Evolutionary conservation across 2,888 invertebrate species (phyloP).

Genomic region (Mellilla xanthometata): DNA sequence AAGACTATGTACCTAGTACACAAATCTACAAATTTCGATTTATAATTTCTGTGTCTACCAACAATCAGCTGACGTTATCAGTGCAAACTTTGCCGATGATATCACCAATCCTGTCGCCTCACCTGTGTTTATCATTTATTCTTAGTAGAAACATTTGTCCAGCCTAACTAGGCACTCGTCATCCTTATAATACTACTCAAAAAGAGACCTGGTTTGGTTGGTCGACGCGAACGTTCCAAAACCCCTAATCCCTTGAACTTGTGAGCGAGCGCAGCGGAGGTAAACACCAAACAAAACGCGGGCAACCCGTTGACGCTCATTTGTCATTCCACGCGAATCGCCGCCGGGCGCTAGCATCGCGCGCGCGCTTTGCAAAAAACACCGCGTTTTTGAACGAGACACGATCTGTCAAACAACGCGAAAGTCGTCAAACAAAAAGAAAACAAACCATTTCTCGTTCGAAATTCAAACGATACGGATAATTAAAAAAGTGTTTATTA

Average conservation of each 20-base stretch:
- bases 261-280: conserved; percentile 43
- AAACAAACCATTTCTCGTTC: conserved; percentile 33
- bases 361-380: conserved; percentile 45
- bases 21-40: not conserved
- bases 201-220: conserved; percentile 39
- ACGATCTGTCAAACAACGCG: conserved; percentile 36
- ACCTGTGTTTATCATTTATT: conserved; percentile 27
- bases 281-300: conserved; percentile 19
- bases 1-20: conserved; percentile 20
- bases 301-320: conserved; percentile 66
- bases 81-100: conserved; percentile 25
- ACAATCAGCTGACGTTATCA: conserved; percentile 10
- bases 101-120: conserved; percentile 31
- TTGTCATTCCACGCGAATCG: conserved; percentile 71
- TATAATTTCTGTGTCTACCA: not conserved
- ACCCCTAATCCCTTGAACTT: conserved; percentile 73
- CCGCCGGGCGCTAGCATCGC: conserved; percentile 53
- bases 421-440: conserved; percentile 34
- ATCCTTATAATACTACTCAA: conserved; percentile 22
- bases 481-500: conserved; percentile 22
- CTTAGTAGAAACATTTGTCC: conserved; percentile 32
- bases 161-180: conserved; percentile 30
- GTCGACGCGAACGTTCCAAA: conserved; percentile 38
- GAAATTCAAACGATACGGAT: conserved; percentile 38
- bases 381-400: conserved; percentile 45